Evolutionary conservation across 1,140 invertebrate species (phyloP).

Genomic region (Heliconius eleuchia): DNA sequence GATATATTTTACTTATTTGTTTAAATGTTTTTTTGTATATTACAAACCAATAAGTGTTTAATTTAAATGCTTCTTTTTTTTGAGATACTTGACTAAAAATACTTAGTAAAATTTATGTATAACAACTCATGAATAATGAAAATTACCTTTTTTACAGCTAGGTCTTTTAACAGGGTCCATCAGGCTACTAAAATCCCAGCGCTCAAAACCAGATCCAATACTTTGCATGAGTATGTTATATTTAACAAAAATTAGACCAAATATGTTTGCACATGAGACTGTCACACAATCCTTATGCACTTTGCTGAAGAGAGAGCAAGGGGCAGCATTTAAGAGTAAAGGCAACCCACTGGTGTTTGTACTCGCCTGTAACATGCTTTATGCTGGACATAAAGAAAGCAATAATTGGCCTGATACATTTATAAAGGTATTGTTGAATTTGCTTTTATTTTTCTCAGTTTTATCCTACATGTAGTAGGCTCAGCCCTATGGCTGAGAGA

Average conservation of each 20-base stretch:
- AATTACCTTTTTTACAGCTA: conserved; percentile 52
- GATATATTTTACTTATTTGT: conserved; percentile 2
- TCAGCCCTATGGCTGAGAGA: not conserved
- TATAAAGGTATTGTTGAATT: conserved; percentile 82
- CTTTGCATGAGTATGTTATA: conserved; percentile 90
- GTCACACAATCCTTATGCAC: conserved; percentile 91
- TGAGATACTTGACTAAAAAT: not conserved
- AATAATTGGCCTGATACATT: conserved; percentile 90
- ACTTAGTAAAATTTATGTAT: not conserved
- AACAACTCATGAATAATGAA: not conserved
- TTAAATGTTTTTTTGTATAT: too few species aligned
- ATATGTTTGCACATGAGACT: conserved; percentile 90
- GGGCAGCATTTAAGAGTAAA: conserved; percentile 88
- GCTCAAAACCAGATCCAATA: conserved; percentile 90
- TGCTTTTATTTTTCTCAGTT: not conserved
- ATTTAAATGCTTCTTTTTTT: not conserved
- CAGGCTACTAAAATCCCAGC: conserved; percentile 84
- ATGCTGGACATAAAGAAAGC: conserved; percentile 89
- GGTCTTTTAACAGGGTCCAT: conserved; percentile 83
- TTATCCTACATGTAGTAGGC: not conserved
- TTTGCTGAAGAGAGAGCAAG: conserved; percentile 90
- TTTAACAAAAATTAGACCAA: conserved; percentile 89
- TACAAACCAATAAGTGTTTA: not conserved
- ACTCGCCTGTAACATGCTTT: conserved; percentile 92
- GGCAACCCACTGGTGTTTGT: conserved; percentile 91